A percentile compares a stretch with the other conserved stretches of the same genome.
phyloP scores from a whole-genome alignment of 2,888 invertebrate genomes.

The Coremacera marginata region DNA sequence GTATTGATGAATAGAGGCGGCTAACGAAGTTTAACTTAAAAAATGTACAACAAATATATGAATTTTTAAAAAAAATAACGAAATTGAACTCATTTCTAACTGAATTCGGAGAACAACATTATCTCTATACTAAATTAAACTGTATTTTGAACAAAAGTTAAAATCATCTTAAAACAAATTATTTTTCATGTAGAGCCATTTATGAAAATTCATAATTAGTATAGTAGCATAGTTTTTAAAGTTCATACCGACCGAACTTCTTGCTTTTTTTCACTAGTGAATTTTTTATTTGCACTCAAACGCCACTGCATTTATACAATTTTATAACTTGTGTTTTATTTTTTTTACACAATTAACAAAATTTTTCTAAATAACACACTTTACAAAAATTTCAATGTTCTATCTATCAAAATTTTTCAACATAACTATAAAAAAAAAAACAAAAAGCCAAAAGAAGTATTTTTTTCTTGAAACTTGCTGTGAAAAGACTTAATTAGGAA shows the following conservation, averaged over 20 bases:
- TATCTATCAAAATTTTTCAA: conserved; percentile 44
- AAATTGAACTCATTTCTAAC: too few species aligned
- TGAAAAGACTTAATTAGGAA: background rate
- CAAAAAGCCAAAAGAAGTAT: conserved; percentile 63
- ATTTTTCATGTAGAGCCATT: too few species aligned
- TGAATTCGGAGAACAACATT: too few species aligned
- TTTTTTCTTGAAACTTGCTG: conserved; percentile 42
- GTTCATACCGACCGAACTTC: background rate
- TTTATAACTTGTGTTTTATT: conserved; percentile 12
- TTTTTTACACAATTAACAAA: conserved; percentile 31
- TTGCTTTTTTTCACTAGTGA: background rate
- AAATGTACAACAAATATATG: too few species aligned
- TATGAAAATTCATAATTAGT: conserved; percentile 33
- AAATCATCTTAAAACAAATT: too few species aligned
- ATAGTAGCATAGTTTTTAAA: conserved; percentile 25
- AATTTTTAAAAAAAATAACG: too few species aligned
- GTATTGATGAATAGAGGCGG: too few species aligned
- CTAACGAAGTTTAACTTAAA: too few species aligned
- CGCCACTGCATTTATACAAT: conserved; percentile 29
- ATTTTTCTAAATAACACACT: conserved; percentile 30
- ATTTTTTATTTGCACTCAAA: conserved; percentile 23
- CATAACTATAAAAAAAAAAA: conserved; percentile 46
- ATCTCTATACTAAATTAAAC: too few species aligned
- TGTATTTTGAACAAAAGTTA: too few species aligned
- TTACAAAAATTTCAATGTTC: conserved; percentile 43